Evolutionary conservation across 1,140 invertebrate genomes (phyloP), one percentile per base, ranked within the genome.

Genomic region (Musca vetustissima): DNA sequence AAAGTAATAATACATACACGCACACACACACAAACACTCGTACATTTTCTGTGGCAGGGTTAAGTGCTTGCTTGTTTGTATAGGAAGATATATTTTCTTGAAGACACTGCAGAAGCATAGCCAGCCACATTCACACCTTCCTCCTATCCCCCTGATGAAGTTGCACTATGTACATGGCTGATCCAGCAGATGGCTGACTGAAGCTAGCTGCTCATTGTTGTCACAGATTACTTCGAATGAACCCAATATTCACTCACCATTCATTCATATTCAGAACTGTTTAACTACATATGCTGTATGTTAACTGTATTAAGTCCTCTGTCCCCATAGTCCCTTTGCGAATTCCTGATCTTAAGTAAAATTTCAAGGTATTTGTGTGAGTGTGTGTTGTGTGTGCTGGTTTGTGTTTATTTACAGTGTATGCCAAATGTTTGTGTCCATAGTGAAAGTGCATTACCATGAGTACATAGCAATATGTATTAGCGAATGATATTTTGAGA

Each of bases 221-320:
- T 19, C 9, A 21, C n/a, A 61, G 57, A 61, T 61, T 61, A 61
- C n/a, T 61, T 61, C 36, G 57, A 61, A 36, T 61, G 57, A 61
- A 61, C 57, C 57, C 57, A 61, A 61, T 61, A 61, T 61, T 61
- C 57, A 61, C 57, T 32, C 57, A 61, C 32, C 36, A 61, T 61
- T 61, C 57, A 36, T 61, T 61, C 57, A 61, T 61, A 61, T 61
- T 36, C 19, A 19, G 57, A 36, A 61, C 19, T 61, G 36, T 55
- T 55, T 13, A 52, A 19, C 17, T 22, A 52, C 49, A 52, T 19
- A 52, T 22, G 75, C 76, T 43, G 36, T 43, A 43, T 43, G 36
- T 43, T 43, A 43, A 43, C 36, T 43, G 36, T 43, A 43, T 43
- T 43, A 43, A 43, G 36, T 43, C 36, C 36, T 43, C 36, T 43